A percentile compares a stretch with the other conserved stretches of the same genome.
phyloP scores from a whole-genome alignment of 2,888 invertebrate genomes.

The Hirtodrosophila cameraria region DNA sequence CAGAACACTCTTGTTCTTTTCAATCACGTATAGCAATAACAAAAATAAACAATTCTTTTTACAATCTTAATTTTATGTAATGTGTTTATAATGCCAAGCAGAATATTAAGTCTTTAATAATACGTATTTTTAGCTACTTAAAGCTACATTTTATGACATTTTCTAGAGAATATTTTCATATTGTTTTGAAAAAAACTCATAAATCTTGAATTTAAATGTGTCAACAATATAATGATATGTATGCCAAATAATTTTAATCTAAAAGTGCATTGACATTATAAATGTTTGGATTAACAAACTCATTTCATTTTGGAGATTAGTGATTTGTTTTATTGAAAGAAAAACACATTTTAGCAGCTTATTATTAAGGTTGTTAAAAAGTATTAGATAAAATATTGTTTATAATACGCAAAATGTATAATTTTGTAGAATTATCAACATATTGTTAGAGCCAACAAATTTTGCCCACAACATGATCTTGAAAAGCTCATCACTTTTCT shows the following conservation, averaged over 20 bases:
- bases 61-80: slow-evolving; percentile 22
- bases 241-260: not conserved
- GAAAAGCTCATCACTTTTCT: slow-evolving; percentile 59
- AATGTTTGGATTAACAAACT: not conserved
- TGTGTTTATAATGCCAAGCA: too few relatives aligned
- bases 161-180: slow-evolving; percentile 18
- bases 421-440: not conserved
- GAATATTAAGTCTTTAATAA: slow-evolving; percentile 27
- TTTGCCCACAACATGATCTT: slow-evolving; percentile 5
- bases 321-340: not conserved
- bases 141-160: slow-evolving; percentile 30
- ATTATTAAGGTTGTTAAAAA: not conserved
- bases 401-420: slow-evolving; percentile 8
- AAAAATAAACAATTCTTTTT: slow-evolving; percentile 33
- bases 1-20: slow-evolving; percentile 3
- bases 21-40: slow-evolving; percentile 29
- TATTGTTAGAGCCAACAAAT: slow-evolving; percentile 16
- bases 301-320: not conserved
- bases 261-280: slow-evolving; percentile 18
- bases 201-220: slow-evolving; percentile 23
- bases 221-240: not conserved
- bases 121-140: slow-evolving; percentile 12
- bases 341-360: not conserved
- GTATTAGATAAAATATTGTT: slow-evolving; percentile 6
- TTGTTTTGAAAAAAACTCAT: slow-evolving; percentile 7